Evolutionary conservation across 1,140 invertebrate genomes (phyloP).

Genomic region (Oppia nitens): DNA sequence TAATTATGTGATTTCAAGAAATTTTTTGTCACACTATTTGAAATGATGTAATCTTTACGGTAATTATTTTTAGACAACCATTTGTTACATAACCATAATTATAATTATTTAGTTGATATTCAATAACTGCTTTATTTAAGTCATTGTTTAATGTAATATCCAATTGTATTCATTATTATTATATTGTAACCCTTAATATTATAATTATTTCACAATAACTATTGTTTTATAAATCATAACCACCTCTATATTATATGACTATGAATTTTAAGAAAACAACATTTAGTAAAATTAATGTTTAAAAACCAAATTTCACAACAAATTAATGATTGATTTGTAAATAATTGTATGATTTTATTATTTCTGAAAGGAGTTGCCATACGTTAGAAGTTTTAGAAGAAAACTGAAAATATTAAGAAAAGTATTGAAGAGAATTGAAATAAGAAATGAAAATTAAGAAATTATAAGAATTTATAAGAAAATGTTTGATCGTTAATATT

Average conservation of each 20-base stretch:
- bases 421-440: not conserved
- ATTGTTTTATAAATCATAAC: not conserved
- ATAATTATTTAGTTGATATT: not conserved
- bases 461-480: no score
- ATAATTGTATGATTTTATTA: not conserved
- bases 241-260: no score
- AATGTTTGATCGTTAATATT: no score
- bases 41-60: not conserved
- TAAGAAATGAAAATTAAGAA: not conserved
- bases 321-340: not conserved
- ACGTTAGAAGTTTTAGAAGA: not conserved
- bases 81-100: not conserved
- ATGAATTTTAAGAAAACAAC: no score
- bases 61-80: not conserved
- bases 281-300: not conserved
- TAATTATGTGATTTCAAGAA: not conserved
- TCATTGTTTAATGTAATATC: no score
- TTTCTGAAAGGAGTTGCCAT: not conserved
- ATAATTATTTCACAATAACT: not conserved
- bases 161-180: no score
- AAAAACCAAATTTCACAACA: not conserved
- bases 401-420: not conserved
- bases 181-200: not conserved
- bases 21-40: not conserved
- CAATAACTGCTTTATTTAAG: no score